A percentile compares a stretch with the other conserved stretches of the same genome.
Evolutionary conservation across 2,113 vertebrate genomes (phyloP).

Genomic region (Rhinoptilus africanus): DNA sequence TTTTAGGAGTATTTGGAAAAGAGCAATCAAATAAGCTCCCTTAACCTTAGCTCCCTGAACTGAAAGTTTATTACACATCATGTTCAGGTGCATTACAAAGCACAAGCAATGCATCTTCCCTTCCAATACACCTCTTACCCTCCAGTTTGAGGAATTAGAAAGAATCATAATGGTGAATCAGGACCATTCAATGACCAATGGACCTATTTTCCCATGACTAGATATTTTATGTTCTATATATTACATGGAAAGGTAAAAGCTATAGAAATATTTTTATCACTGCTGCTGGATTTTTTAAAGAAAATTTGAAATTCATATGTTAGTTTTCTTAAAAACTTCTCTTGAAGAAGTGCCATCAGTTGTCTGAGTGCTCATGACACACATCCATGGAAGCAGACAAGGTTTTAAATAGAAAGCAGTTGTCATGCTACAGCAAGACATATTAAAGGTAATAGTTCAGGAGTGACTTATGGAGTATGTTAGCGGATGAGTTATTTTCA

Average conservation of each 20-base stretch:
- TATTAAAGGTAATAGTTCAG: background rate
- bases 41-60: background rate
- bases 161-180: background rate
- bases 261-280: background rate
- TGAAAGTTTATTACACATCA: background rate
- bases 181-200: background rate
- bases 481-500: background rate
- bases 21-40: background rate
- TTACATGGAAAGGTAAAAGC: background rate
- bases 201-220: background rate
- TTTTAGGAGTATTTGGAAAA: background rate
- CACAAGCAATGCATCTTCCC: background rate
- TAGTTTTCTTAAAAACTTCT: background rate
- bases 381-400: background rate
- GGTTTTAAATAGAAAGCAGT: background rate
- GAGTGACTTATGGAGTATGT: background rate
- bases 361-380: background rate
- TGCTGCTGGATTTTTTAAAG: accelerated
- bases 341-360: accelerated
- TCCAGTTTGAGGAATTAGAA: background rate
- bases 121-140: background rate
- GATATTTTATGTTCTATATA: background rate
- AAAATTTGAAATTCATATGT: background rate
- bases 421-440: background rate
- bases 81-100: background rate